These are phyloP conservation scores for Biston stratarius DNA, from an alignment of 2,888 invertebrate genomes.

Conservation along the genomic window DNA sequence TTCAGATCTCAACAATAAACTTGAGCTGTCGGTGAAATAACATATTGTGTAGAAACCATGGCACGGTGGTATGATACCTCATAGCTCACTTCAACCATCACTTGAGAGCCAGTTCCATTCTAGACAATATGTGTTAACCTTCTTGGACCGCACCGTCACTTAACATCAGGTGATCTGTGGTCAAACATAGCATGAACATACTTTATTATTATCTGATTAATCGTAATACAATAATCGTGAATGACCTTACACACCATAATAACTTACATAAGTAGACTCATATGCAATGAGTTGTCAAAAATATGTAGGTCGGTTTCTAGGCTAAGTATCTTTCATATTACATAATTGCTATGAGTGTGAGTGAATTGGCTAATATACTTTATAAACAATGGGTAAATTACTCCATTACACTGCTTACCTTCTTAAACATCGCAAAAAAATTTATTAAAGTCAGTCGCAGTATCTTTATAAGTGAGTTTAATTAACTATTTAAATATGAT, in stretches of 20 bases:
- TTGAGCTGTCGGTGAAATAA: too few species aligned
- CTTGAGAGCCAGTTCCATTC: too few species aligned
- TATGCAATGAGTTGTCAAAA: slow-evolving; percentile 4
- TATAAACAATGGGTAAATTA: background rate
- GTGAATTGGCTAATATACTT: slow-evolving; percentile 3
- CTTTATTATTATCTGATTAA: too few species aligned
- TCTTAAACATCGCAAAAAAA: slow-evolving; percentile 1
- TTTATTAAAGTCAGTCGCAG: background rate
- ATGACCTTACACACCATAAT: background rate
- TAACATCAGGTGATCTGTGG: too few species aligned
- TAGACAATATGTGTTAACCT: too few species aligned
- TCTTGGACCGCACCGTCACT: too few species aligned
- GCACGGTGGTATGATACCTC: too few species aligned
- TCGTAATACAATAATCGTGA: background rate
- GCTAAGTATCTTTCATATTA: background rate
- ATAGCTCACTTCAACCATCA: too few species aligned
- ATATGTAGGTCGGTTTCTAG: slow-evolving; percentile 5
- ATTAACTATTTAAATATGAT: background rate
- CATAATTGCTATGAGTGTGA: background rate
- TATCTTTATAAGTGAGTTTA: slow-evolving; percentile 1
- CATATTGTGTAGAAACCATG: too few species aligned
- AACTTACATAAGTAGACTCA: background rate
- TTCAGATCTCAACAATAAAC: too few species aligned
- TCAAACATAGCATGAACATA: too few species aligned
- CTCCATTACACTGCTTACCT: background rate